Evolutionary conservation across 2,797 vertebrate genomes (phyloP).

Genomic region (Passerculus sandwichensis): DNA sequence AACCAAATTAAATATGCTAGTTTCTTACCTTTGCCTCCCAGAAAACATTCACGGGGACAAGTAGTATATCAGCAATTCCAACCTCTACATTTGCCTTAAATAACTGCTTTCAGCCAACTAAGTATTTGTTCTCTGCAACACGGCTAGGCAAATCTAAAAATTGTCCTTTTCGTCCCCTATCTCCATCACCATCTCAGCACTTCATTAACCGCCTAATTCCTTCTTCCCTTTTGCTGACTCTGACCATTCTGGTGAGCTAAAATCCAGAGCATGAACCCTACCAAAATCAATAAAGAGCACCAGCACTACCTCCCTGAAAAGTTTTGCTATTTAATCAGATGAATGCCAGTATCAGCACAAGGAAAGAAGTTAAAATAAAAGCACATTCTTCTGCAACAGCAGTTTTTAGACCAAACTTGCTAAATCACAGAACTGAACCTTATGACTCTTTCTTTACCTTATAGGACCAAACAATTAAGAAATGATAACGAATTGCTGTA

Average conservation of each 20-base stretch:
- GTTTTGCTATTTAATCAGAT: background rate
- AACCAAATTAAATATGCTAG: background rate
- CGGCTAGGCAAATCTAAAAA: background rate
- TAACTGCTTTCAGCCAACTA: background rate
- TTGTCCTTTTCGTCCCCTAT: background rate
- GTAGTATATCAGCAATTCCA: background rate
- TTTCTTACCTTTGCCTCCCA: background rate
- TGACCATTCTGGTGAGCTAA: background rate
- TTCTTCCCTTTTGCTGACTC: background rate
- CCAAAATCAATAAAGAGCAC: background rate
- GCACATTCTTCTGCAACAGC: background rate
- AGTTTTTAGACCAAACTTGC: background rate
- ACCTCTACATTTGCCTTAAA: background rate
- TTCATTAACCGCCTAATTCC: background rate
- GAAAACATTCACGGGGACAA: background rate
- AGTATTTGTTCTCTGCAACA: background rate
- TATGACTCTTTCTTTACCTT: background rate
- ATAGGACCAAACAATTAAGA: background rate
- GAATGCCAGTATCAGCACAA: rapidly evolving
- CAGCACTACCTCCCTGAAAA: background rate
- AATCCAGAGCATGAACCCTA: background rate
- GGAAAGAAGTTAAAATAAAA: background rate
- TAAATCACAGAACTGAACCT: background rate
- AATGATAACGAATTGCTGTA: background rate
- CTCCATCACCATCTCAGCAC: rapidly evolving